Evolutionary conservation across 2,797 vertebrate genomes (phyloP).

Genomic region (Coluber constrictor): DNA sequence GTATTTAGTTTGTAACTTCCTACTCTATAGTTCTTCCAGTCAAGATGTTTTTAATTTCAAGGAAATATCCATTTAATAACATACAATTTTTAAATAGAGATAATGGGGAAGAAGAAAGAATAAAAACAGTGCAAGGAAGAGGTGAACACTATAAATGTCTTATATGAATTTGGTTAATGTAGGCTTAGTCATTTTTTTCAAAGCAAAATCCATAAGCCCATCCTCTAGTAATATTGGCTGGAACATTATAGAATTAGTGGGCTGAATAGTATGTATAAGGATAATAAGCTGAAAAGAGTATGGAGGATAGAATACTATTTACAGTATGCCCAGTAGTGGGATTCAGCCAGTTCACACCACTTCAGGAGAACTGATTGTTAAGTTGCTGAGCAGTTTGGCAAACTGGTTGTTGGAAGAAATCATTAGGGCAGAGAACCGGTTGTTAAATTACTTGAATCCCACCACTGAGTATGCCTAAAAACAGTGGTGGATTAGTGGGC

Average conservation of each 20-base stretch:
- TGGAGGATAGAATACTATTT: neutral
- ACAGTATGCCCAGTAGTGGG: neutral
- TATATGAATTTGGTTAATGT: neutral
- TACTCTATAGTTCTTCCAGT: neutral
- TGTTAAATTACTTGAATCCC: too few relatives aligned
- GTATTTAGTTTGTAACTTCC: neutral
- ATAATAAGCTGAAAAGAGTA: neutral
- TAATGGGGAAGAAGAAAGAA: neutral
- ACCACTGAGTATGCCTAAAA: neutral
- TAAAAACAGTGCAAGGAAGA: neutral
- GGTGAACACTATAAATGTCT: neutral
- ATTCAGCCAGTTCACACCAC: too few relatives aligned
- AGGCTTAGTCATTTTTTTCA: rapidly evolving
- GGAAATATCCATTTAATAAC: neutral
- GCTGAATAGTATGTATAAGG: neutral
- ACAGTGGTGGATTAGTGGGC: constrained; percentile 13
- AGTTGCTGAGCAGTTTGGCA: too few relatives aligned
- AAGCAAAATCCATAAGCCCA: neutral
- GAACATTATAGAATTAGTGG: neutral
- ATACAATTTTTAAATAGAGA: neutral
- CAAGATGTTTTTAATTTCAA: neutral
- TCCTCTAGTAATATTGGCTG: neutral
- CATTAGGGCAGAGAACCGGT: too few relatives aligned
- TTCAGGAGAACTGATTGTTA: too few relatives aligned
- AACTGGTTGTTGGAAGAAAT: too few relatives aligned